Evolutionary conservation across 2,113 vertebrate genomes (phyloP), one percentile per base, ranked within the genome.

Genomic region (Gadus chalcogrammus): DNA sequence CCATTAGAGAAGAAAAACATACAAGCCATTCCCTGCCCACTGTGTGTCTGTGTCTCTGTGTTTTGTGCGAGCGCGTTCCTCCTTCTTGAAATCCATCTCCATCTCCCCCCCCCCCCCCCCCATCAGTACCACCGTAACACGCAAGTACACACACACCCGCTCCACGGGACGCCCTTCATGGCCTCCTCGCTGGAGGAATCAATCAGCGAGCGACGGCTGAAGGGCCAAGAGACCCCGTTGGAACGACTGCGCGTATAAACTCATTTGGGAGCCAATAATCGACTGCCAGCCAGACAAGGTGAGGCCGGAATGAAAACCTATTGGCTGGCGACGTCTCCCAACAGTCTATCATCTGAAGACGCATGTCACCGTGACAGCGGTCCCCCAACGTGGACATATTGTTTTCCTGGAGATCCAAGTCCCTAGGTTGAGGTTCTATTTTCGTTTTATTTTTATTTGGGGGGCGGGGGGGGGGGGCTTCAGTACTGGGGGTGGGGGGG

Each of bases 271-370:
- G 61, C 65, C 61, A 74, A 69, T 70, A 70, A 78, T 65, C 56
- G 48, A 18, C 20, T 28, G 61, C 60, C 61, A 77, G 75, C 75
- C 76, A 80, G 66, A 72, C 73, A 68, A 76, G 65, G 75, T 74
- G 69, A 77, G 15, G 69, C 56, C 66, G 69, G 62, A 84, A 82
- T 73, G 65, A 82, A 87, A 81, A 78, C 70, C 61, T 64, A 81
- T 77, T 76, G 75, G 78, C 74, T 0, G 31, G 48, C 15, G 11
- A 0, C 1, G 67, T 85, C 79, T 85, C 56, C 69, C 78, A 81
- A 76, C 68, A 64, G 59, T 20, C 64, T 4, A 53, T 55, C 42
- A 73, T 66, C 64, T 63, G n/a, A 28, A 70, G 61, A 82, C 69
- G 79, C 68, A 66, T 70, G 70, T 69, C 20, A 69, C 61, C 27